Evolutionary conservation across 2,113 vertebrate genomes (phyloP), one percentile per base, ranked within the genome.

Genomic region (Ochotona princeps): DNA sequence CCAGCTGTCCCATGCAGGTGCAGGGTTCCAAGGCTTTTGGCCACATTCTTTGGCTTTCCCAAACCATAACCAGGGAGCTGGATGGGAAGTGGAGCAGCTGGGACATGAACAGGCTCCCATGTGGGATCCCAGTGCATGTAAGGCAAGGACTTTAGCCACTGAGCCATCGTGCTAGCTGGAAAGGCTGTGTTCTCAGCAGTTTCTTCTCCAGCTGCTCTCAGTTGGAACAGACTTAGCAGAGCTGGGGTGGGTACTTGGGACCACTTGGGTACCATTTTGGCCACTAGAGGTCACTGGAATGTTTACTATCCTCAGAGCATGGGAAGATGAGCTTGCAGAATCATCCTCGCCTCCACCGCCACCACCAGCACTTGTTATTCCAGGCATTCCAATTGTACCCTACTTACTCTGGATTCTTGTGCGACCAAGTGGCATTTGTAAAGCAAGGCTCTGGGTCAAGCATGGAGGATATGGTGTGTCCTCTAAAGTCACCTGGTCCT

Each of bases 261-360:
- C 32, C 0, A 4, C 12, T 47, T 66, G 65, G 69, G 51, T 2
- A 51, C 30, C 76, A 80, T 94, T 81, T 69, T 93, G 80, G 63
- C 95, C 95, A 93, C 93, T 96, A 97, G 96, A 93, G 92, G 92
- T 96, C 96, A 90, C 90, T 84, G 96, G 72, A 89, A 89, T 32
- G 90, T 89, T 92, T 66, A 17, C 49, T 87, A 32, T 91, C 76
- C 57, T 61, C 30, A 32, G 32, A 72, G 51, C 0, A 8, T 25
- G 35, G 51, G 18, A 12, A 66, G 25, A 8, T 47, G 66, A 69
- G 28, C 63, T 10, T 1, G 4, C 2, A 26, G 54, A 57, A 35
- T 7, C 0, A 38, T n/a, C 10, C 14, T 1, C 14, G 5, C 17
- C 1, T 13, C 47, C 30, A 2, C 28, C 11, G 14, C 21, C 23